Conservation (phyloP, 2,888 invertebrate species). For the Oxycera nigricornis region DNA sequence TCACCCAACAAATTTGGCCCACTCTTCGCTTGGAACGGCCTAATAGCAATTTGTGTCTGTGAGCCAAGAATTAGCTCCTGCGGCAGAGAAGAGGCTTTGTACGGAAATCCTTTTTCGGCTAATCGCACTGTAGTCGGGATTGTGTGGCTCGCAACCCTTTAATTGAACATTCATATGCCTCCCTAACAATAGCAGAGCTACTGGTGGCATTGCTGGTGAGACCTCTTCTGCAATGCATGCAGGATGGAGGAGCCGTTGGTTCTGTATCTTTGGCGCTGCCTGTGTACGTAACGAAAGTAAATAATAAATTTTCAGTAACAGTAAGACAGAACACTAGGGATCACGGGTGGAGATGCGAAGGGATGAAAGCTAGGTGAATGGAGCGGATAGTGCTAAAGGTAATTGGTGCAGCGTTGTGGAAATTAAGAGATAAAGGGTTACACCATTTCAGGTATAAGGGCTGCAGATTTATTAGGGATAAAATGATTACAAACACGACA, state of each 20-base stretch:
- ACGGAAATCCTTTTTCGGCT: constrained; percentile 39
- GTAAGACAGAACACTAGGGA: background rate
- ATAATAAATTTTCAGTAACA: constrained; percentile 29
- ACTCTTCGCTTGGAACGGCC: background rate
- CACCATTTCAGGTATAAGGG: constrained; percentile 34
- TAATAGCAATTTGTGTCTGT: constrained; percentile 17
- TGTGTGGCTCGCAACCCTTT: constrained; percentile 51
- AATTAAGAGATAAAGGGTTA: constrained; percentile 52
- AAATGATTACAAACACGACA: constrained; percentile 46
- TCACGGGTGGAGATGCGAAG: background rate
- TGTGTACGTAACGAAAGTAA: constrained; percentile 12
- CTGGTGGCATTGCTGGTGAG: background rate
- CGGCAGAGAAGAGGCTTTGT: background rate
- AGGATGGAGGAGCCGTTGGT: background rate
- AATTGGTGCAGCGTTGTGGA: constrained; percentile 53
- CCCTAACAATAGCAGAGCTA: constrained; percentile 3
- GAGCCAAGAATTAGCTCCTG: constrained; percentile 13
- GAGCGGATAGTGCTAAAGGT: constrained; percentile 49
- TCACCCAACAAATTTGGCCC: background rate
- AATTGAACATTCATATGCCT: constrained; percentile 49
- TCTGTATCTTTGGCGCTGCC: background rate
- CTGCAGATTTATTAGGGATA: constrained; percentile 45
- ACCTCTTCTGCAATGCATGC: background rate
- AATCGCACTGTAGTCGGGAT: constrained; percentile 47
- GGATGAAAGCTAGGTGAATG: background rate